Percentiles rank a stretch among this genome's conserved stretches.
phyloP scores from a whole-genome alignment of 2,113 vertebrate species.

The Poecilia latipinna region DNA sequence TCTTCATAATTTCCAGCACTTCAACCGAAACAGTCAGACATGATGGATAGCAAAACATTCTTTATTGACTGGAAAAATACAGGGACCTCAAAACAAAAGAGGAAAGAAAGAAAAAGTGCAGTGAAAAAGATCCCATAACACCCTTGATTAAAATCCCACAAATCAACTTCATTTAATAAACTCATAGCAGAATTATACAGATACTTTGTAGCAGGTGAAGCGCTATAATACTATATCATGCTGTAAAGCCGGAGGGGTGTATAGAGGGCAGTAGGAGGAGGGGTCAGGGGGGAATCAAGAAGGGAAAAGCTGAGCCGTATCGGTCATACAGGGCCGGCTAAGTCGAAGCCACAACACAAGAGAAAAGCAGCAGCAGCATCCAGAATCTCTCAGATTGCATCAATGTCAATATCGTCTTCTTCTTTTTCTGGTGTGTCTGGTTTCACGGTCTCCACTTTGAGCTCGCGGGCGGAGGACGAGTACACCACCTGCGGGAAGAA shows the following conservation, averaged over 20 bases:
- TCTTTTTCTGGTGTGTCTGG: conserved; percentile 85
- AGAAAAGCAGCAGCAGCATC: conserved; percentile 45
- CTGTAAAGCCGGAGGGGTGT: conserved; percentile 54
- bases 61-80: conserved; percentile 79
- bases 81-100: conserved; percentile 43
- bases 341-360: conserved; percentile 63
- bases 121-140: conserved; percentile 68
- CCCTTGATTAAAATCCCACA: conserved; percentile 66
- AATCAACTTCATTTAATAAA: conserved; percentile 55
- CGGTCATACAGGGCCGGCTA: conserved; percentile 33
- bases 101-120: conserved; percentile 59
- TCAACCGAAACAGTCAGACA: not conserved
- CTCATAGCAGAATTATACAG: conserved; percentile 56
- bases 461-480: conserved; percentile 90
- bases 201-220: conserved; percentile 73
- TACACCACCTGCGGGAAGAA: conserved; percentile 90
- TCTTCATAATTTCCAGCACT: not conserved
- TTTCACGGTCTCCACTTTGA: conserved; percentile 96
- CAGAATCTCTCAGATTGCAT: conserved; percentile 88
- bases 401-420: conserved; percentile 96
- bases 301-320: conserved; percentile 47
- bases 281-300: not conserved
- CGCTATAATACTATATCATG: conserved; percentile 69
- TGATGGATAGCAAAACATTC: conserved; percentile 78
- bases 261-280: not conserved